A percentile compares a stretch with the other conserved stretches of the same genome.
Conservation (phyloP, 2,113 vertebrate species). For the Aphyosemion australe region DNA sequence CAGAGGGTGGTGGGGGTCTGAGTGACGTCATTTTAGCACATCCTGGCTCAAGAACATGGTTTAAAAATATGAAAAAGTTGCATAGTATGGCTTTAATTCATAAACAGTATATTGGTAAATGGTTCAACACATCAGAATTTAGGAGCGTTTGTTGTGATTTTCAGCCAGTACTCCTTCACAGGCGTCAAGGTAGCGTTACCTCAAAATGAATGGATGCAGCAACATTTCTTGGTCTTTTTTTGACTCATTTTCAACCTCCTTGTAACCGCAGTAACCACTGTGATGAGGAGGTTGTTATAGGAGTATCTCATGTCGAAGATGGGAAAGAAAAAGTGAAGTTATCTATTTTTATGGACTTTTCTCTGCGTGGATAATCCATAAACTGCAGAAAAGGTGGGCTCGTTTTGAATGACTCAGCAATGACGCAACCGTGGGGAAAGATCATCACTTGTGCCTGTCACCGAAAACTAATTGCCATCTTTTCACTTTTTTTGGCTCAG, state of each 20-base stretch:
- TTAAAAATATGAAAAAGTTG: too few species aligned
- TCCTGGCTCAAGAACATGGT: too few species aligned
- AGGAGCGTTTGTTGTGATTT: not conserved
- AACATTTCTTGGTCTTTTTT: not conserved
- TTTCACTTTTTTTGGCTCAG: conserved; percentile 13
- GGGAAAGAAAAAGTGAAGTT: not conserved
- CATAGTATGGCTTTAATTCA: too few species aligned
- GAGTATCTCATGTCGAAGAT: conserved; percentile 1
- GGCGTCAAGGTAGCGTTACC: not conserved
- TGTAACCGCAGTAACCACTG: not conserved
- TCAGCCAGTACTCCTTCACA: not conserved
- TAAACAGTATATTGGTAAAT: not conserved
- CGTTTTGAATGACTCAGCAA: conserved; percentile 31
- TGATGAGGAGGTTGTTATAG: not conserved
- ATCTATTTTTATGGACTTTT: not conserved
- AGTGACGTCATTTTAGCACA: too few species aligned
- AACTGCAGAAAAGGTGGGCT: conserved; percentile 16
- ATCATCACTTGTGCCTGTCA: conserved; percentile 17
- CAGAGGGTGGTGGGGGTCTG: too few species aligned
- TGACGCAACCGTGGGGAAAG: conserved; percentile 16
- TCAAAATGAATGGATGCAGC: not conserved
- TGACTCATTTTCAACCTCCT: not conserved
- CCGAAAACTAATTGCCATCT: conserved; percentile 40
- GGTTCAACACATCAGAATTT: not conserved
- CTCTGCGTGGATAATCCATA: not conserved